Evolutionary conservation across 1,140 invertebrate genomes (phyloP).

Genomic region (Platyscapa corneri): DNA sequence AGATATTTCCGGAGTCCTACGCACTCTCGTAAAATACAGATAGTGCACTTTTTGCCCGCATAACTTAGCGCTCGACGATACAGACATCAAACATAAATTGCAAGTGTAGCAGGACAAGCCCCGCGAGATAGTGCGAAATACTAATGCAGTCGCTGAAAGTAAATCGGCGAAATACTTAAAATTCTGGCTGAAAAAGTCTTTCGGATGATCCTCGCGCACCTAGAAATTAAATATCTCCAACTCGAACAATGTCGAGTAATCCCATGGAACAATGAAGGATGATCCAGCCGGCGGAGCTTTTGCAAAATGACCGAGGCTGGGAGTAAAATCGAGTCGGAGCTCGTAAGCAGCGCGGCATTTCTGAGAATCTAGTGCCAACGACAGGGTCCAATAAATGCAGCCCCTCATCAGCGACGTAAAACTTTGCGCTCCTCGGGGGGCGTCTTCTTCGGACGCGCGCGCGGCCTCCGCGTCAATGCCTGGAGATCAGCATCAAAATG

Average conservation of each 20-base stretch:
- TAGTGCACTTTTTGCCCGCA: conserved; percentile 54
- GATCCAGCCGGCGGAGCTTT: neutral
- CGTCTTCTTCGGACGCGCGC: neutral
- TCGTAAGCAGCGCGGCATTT: neutral
- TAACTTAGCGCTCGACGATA: conserved; percentile 12
- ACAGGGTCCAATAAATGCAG: neutral
- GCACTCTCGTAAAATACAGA: conserved; percentile 24
- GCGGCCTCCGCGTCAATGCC: neutral
- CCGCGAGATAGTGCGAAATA: neutral
- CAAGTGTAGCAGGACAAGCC: neutral
- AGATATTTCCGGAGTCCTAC: conserved; percentile 26
- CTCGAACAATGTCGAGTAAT: neutral
- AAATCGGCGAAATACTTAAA: neutral
- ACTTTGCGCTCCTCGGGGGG: conserved; percentile 8
- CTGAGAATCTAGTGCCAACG: neutral
- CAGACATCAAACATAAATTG: conserved; percentile 4
- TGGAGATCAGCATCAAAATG: conserved; percentile 37
- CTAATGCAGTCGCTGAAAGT: neutral
- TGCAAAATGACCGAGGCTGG: neutral
- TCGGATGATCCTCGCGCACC: neutral
- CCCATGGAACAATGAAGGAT: neutral
- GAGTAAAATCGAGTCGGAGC: neutral
- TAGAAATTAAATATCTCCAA: neutral
- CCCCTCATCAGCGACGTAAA: conserved; percentile 31
- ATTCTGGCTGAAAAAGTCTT: neutral